phyloP scores from a whole-genome alignment of 2,113 vertebrate species.

The Poecile atricapillus region DNA sequence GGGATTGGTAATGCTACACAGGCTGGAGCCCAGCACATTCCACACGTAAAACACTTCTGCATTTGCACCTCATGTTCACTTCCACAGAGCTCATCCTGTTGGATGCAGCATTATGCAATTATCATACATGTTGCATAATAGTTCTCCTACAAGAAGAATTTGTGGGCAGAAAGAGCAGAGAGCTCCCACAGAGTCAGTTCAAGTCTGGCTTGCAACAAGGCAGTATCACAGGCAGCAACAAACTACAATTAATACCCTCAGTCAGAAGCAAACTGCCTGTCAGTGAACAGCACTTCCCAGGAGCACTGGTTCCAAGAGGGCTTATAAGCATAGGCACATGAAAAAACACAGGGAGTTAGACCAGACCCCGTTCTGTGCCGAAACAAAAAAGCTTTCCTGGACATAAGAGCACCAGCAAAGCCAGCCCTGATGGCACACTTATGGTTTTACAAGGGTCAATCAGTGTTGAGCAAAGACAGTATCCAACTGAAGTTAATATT shows the following conservation, averaged over 20 bases:
- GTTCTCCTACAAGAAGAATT: not conserved
- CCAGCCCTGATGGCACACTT: not conserved
- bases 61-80: not conserved
- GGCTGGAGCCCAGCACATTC: not conserved
- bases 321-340: not conserved
- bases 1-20: not conserved
- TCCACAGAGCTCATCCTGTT: not conserved
- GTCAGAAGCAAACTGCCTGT: not conserved
- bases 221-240: not conserved
- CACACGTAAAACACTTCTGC: not conserved
- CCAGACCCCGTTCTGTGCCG: not conserved
- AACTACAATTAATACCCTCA: not conserved
- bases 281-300: not conserved
- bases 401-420: not conserved
- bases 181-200: not conserved
- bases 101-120: not conserved
- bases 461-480: not conserved
- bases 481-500: not conserved
- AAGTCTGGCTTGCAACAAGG: not conserved
- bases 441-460: not conserved
- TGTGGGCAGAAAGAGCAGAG: not conserved
- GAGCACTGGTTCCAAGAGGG: not conserved
- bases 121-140: rapidly evolving
- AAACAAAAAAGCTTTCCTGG: not conserved
- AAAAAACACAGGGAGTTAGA: not conserved